Evolutionary conservation across 35 echinoderm and acorn worm genomes (phyloP).

Genomic region (Diadema setosum): DNA sequence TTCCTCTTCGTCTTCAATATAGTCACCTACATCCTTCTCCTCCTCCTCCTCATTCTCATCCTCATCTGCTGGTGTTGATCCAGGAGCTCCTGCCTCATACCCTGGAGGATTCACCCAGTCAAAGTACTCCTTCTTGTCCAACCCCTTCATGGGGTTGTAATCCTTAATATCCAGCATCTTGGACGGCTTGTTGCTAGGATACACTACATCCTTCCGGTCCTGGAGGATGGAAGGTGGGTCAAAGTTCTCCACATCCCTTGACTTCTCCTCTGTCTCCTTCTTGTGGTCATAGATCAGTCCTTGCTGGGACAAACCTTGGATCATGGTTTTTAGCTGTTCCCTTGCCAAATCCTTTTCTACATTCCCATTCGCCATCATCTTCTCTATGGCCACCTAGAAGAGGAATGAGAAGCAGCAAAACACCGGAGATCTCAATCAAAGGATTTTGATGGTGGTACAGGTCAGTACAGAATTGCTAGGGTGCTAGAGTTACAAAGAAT

Average conservation of each 20-base stretch:
- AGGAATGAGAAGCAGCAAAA: no score
- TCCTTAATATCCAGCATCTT: background rate
- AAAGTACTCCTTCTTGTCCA: background rate
- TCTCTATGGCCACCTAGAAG: background rate
- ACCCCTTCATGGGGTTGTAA: background rate
- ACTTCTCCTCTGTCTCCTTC: background rate
- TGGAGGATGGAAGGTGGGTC: background rate
- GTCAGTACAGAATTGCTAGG: no score
- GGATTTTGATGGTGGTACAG: no score
- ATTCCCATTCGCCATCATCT: background rate
- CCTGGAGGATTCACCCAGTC: slow-evolving; percentile 13
- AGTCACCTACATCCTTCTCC: background rate
- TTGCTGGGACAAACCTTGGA: background rate
- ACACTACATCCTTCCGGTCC: background rate
- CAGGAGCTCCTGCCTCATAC: background rate
- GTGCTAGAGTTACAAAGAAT: no score
- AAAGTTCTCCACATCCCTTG: background rate
- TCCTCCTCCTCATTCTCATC: background rate
- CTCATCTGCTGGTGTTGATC: background rate
- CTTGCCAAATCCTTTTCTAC: background rate
- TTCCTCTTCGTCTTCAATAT: background rate
- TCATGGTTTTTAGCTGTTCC: background rate
- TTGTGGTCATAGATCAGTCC: background rate
- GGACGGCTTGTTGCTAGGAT: background rate
- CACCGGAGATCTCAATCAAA: no score